Base-by-base conservation (phyloP, 2,113 vertebrate species). In the Callionymus lyra region DNA sequence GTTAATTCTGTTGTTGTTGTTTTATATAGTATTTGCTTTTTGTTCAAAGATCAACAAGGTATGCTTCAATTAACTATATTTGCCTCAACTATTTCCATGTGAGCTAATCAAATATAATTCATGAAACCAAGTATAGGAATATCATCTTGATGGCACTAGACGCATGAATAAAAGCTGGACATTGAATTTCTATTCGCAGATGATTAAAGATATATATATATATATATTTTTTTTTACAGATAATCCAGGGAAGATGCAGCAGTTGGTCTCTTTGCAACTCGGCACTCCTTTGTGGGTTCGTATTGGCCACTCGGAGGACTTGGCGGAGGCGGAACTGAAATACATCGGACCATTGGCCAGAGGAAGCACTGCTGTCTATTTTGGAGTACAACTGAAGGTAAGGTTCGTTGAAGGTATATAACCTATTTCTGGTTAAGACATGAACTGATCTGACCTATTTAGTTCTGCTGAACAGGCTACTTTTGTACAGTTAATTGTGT, bases 371-470 rank as follows among this genome's bases (percentile, higher is more conserved):
- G 65, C 75, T 0, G 60, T 86, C 50, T 63, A 68, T 32, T 89
- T 87, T 38, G 88, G 88, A 1, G 81, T 89, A 0, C 76, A 89
- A 44, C 78, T 90, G 6, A 82, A 85, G 72, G 86, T 85, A 47
- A 57, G 37, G 6, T 16, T 1, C 8, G 4, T 27, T 40, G 9
- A 18, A 10, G 17, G 11, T 40, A 10, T n/a, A n/a, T n/a, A n/a
- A n/a, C n/a, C n/a, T n/a, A n/a, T n/a, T n/a, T n/a, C n/a, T n/a
- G n/a, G n/a, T n/a, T n/a, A n/a, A n/a, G n/a, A n/a, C n/a, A n/a
- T n/a, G n/a, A n/a, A n/a, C n/a, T n/a, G n/a, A n/a, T n/a, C n/a
- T n/a, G n/a, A n/a, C n/a, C n/a, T n/a, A n/a, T n/a, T n/a, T n/a
- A n/a, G n/a, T n/a, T n/a, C n/a, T n/a, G n/a, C n/a, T n/a, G n/a